phyloP scores from a whole-genome alignment of 2,888 invertebrate species.

The Tetramorium bicarinatum region DNA sequence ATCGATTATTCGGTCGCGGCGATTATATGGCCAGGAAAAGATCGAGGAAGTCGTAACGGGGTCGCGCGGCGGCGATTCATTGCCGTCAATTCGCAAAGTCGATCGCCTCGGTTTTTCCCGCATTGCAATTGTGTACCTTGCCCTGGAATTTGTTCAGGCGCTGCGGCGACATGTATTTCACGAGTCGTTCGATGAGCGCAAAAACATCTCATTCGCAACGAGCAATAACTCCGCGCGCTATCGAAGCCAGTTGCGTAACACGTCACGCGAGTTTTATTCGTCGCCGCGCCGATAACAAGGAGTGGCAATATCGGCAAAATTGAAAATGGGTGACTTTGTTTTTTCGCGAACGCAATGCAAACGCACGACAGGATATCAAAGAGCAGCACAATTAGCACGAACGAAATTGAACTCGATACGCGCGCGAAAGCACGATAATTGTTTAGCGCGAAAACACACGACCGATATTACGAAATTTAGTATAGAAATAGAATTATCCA shows the following conservation, averaged over 20 bases:
- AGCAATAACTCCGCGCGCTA: background rate
- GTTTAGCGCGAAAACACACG: background rate
- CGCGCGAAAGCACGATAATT: background rate
- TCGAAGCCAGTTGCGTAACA: conserved; percentile 7
- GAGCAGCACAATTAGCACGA: conserved; percentile 20
- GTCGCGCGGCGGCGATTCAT: conserved; percentile 35
- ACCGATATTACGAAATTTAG: conserved; percentile 15
- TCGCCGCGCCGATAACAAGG: conserved; percentile 8
- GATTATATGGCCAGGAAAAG: conserved; percentile 29
- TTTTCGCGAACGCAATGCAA: conserved; percentile 11
- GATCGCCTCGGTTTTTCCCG: conserved; percentile 7
- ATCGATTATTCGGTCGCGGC: conserved; percentile 31
- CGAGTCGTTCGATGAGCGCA: background rate
- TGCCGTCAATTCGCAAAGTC: conserved; percentile 30
- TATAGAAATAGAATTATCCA: conserved; percentile 14
- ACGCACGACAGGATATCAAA: background rate
- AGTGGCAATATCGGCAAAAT: background rate
- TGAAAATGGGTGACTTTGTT: conserved; percentile 12
- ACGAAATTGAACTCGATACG: background rate
- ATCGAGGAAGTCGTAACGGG: conserved; percentile 45
- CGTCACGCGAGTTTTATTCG: background rate
- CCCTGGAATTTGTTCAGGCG: background rate
- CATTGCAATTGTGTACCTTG: conserved; percentile 5
- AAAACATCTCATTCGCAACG: conserved; percentile 3
- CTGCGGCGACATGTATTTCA: conserved; percentile 3